Base-by-base conservation (phyloP, 2,888 invertebrate species). In the Xanthia togata region DNA sequence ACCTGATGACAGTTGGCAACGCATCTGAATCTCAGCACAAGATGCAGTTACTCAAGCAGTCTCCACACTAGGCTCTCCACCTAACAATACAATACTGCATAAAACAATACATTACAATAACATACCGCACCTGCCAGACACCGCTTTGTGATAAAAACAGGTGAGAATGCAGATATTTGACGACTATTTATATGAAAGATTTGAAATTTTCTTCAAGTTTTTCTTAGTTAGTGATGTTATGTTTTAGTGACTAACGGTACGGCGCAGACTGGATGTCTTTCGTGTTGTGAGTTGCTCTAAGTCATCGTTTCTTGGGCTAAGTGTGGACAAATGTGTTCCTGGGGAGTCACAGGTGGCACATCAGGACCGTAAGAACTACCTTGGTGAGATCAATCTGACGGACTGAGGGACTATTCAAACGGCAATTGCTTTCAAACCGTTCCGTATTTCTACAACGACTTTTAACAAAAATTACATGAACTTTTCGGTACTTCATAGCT, bases 51-150 rank as follows among this genome's bases (percentile, higher is more conserved):
- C 75, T 53, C 14, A 11, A 41, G 35, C 23, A 41, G 44, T 57
- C 17, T 63, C 38, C 31, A 70, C 73, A 57, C 67, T 78, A 69
- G 17, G 50, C 47, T 50, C 70, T 59, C 20, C 17, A 74, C 31
- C n/a, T 35, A 20, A 47, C 50, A 41, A 20, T 35, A 63, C 47
- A 59, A 63, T 63, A 69, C 8, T 14, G 5, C 17, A 53, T 62
- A 69, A 50, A 64, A 68, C 44, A 74, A 41, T 63, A 60, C 41
- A n/a, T 76, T 74, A 79, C 79, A 86, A 84, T 78, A 79, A 76
- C 75, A 57, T 50, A 26, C 23, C 62, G 72, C 85, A 87, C 87
- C 86, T 87, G 86, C 60, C 44, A 81, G 79, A 81, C 73, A 70
- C 50, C 67, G 59, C 67, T 69, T 83, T 83, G 78, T 80, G 59